phyloP scores from a whole-genome alignment of 2,888 invertebrate species.

The Dolomedes plantarius region DNA sequence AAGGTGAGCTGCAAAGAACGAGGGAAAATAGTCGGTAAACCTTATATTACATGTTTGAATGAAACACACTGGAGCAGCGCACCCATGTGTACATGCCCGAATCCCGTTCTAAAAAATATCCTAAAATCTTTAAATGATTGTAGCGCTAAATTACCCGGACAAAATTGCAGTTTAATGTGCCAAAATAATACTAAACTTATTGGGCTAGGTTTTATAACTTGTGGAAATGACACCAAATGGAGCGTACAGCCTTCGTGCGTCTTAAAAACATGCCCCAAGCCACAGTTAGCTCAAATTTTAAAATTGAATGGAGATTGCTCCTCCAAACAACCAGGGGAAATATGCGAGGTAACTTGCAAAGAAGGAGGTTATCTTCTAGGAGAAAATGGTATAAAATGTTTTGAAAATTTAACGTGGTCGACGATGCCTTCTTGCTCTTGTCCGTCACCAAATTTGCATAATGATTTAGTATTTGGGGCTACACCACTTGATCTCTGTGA shows the following conservation, averaged over 20 bases:
- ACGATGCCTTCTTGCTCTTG: constrained; percentile 6
- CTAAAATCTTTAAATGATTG: background rate
- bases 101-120: background rate
- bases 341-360: background rate
- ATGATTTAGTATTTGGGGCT: background rate
- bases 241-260: background rate
- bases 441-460: background rate
- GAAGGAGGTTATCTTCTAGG: constrained; percentile 5
- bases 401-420: background rate
- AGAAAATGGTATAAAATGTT: background rate
- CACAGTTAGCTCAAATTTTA: background rate
- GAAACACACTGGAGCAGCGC: background rate
- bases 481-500: background rate
- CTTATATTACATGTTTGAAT: background rate
- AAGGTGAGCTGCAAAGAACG: background rate
- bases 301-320: background rate
- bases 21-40: background rate
- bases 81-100: background rate
- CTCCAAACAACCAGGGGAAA: background rate
- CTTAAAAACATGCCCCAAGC: background rate
- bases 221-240: constrained; percentile 13
- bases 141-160: background rate
- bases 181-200: background rate
- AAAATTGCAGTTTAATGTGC: background rate
- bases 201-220: background rate